Base-by-base conservation (phyloP, 2,113 vertebrate genomes). In the Festucalex cinctus region DNA sequence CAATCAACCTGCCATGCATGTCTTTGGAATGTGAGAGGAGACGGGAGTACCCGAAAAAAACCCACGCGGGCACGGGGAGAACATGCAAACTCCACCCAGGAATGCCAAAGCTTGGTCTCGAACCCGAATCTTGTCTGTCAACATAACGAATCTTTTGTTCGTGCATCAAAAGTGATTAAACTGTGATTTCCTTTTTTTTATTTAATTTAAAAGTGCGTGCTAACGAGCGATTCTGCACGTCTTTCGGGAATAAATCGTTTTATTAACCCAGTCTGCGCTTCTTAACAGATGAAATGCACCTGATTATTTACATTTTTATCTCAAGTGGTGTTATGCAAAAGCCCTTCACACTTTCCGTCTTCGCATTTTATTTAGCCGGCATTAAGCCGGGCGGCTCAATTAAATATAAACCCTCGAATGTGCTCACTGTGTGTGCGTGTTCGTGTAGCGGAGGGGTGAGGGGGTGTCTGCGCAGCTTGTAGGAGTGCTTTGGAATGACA, bases 401-500 rank as follows among this genome's bases (percentile, higher is more conserved):
- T 82, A 79, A 78, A 71, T 78, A 62, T 28, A 68, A 80, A 71
- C 51, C 65, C 66, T 67, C 68, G 58, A 75, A 66, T 63, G 56
- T 13, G 1, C 68, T 75, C 57, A n/a, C 3, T 28, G 37, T 59
- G 60, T 63, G 69, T 59, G 60, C 59, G 69, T n/a, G 77, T 37
- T 43, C 44, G 63, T 17, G 51, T 46, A 66, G 68, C 70, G 22
- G 62, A 24, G 73, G 8, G 74, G 10, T n/a, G 68, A 60, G 41
- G 65, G 67, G 62, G 67, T 48, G 59, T 57, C 54, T 57, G 14
- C 48, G 79, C 63, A 66, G 76, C 74, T 73, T 68, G 74, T 65
- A 60, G 12, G 65, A 68, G 75, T 77, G 80, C 83, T 82, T 83
- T 65, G 82, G 82, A 85, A 83, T 82, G 87, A 86, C 85, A 80